These are phyloP conservation scores for Procapra przewalskii DNA, from an alignment of 2,113 vertebrate species.

Conservation along the genomic window DNA sequence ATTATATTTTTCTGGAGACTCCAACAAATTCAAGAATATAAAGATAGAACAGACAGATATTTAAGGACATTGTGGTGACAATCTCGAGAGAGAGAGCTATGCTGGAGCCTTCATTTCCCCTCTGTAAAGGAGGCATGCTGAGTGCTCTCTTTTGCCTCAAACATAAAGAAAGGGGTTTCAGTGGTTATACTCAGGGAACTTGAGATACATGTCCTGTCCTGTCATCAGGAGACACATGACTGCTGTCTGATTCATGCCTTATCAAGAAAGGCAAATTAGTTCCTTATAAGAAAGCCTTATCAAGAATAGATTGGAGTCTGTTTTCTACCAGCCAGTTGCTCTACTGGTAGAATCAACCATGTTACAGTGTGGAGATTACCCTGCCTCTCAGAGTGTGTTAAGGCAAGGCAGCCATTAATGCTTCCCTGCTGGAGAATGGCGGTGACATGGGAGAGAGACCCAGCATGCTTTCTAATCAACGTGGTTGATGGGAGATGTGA, in stretches of 20 bases:
- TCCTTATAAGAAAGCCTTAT: not conserved
- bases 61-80: not conserved
- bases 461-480: no score
- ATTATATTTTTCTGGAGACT: not conserved
- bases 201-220: not conserved
- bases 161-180: not conserved
- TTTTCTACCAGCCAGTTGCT: not conserved
- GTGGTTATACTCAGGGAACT: not conserved
- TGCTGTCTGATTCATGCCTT: rapidly evolving
- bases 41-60: not conserved
- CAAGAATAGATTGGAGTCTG: not conserved
- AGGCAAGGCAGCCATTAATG: not conserved
- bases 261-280: not conserved
- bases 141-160: not conserved
- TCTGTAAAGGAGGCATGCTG: not conserved
- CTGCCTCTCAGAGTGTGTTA: not conserved
- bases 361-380: not conserved
- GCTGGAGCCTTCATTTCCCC: not conserved
- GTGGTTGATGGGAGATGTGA: not conserved
- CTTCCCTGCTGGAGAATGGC: not conserved
- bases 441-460: not conserved
- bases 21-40: not conserved
- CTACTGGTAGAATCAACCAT: not conserved
- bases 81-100: not conserved
- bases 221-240: not conserved